Conservation (phyloP, 92 coral and sea anemone genomes). For the Epizoanthus stellaris region DNA sequence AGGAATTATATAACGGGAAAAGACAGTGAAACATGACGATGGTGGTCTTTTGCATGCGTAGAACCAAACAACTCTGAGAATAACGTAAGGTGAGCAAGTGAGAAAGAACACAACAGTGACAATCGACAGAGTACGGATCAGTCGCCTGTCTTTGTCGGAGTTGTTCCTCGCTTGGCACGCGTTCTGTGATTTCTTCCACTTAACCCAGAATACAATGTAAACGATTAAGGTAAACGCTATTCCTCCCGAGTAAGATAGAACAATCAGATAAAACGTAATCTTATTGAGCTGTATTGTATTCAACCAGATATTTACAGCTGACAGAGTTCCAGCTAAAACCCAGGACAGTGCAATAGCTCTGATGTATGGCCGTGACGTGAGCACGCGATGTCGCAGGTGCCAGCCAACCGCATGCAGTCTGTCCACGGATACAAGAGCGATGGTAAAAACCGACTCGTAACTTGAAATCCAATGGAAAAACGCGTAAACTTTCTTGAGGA, state of each 20-base stretch:
- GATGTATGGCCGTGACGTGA: neutral
- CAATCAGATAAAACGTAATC: too few relatives aligned
- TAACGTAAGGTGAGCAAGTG: neutral
- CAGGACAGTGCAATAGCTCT: neutral
- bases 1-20: neutral
- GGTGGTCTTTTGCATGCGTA: neutral
- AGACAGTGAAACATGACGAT: neutral
- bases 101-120: too few relatives aligned
- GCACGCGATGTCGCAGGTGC: neutral
- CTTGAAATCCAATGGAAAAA: neutral
- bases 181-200: neutral
- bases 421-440: slow-evolving; percentile 11
- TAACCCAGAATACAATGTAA: neutral
- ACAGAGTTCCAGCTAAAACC: neutral
- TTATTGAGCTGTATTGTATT: neutral
- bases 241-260: neutral
- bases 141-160: neutral
- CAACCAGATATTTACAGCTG: neutral
- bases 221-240: neutral
- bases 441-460: neutral
- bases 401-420: neutral
- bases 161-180: neutral
- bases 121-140: too few relatives aligned
- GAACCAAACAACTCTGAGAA: neutral
- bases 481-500: neutral